Evolutionary conservation across 2,888 invertebrate genomes (phyloP), one percentile per base, ranked within the genome.

Genomic region (Hofmannophila pseudospretella): DNA sequence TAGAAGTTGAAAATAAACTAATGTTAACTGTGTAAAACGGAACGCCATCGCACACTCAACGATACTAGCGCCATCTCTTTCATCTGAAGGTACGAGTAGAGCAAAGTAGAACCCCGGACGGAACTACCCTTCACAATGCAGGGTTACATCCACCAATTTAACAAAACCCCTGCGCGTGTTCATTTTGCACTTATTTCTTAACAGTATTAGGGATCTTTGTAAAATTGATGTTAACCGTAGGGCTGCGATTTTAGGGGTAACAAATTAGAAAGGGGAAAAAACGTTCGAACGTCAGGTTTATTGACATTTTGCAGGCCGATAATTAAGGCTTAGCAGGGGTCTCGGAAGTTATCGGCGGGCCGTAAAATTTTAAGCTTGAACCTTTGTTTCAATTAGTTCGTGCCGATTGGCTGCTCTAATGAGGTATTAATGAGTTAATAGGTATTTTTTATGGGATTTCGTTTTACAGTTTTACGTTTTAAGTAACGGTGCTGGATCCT

Each of bases 261-360:
- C 79, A 81, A 84, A 84, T 80, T 79, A 72, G 67, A 68, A 75
- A 71, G 80, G 82, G 71, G 70, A 68, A 78, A 78, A 79, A 79
- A 69, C 71, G 69, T 65, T 65, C 58, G 56, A 76, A 71, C 69
- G 72, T 76, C 72, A 76, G 70, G 72, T 79, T 81, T 82, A 85
- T 81, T 82, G 82, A 82, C 80, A 79, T 80, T 82, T 77, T 64
- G 74, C 70, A 67, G 66, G 64, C 69, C 71, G 67, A 77, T 82
- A 79, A 81, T 84, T 79, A 82, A 80, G 74, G 80, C 67, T 80
- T 77, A 77, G 64, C 53, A 61, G 67, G 68, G 71, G 67, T 51
- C 49, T 52, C 49, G 49, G 49, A 64, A 69, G 72, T 65, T 79
- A 76, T 78, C 65, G 70, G 61, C 70, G 68, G 60, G 57, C 67